Conservation (phyloP, 2,888 invertebrate species). For the Sinodicranocentrus sp. region DNA sequence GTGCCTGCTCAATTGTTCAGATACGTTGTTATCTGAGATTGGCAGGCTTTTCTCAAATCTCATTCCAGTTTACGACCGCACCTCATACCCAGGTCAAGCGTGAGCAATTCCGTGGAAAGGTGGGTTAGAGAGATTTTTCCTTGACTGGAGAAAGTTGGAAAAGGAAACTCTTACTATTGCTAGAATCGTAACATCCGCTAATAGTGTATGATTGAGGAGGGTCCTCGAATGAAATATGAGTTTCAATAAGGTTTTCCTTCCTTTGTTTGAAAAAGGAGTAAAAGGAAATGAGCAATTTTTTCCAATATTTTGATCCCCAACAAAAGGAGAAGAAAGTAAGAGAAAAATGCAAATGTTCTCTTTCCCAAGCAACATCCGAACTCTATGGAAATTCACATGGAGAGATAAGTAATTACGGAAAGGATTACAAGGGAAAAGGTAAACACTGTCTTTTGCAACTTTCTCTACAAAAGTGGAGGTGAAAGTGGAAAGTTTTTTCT, state of each 20-base stretch:
- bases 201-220: too few species aligned
- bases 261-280: too few species aligned
- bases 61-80: constrained; percentile 57
- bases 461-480: background rate
- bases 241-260: too few species aligned
- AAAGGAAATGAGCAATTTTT: too few species aligned
- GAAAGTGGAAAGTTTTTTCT: background rate
- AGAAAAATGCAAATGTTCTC: too few species aligned
- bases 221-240: background rate
- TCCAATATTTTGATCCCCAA: too few species aligned
- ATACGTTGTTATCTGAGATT: constrained; percentile 60
- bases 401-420: constrained; percentile 1
- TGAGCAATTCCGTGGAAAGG: too few species aligned
- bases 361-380: too few species aligned
- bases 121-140: too few species aligned
- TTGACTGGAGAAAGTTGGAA: too few species aligned
- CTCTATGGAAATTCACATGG: too few species aligned
- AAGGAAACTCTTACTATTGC: constrained; percentile 15
- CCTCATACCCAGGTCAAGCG: background rate
- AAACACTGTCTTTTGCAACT: background rate
- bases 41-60: constrained; percentile 58
- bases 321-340: too few species aligned
- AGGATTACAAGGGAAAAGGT: background rate
- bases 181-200: background rate
- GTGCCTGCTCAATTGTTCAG: constrained; percentile 22